phyloP scores from a whole-genome alignment of 2,888 invertebrate species.

The Sarcophaga caerulescens region DNA sequence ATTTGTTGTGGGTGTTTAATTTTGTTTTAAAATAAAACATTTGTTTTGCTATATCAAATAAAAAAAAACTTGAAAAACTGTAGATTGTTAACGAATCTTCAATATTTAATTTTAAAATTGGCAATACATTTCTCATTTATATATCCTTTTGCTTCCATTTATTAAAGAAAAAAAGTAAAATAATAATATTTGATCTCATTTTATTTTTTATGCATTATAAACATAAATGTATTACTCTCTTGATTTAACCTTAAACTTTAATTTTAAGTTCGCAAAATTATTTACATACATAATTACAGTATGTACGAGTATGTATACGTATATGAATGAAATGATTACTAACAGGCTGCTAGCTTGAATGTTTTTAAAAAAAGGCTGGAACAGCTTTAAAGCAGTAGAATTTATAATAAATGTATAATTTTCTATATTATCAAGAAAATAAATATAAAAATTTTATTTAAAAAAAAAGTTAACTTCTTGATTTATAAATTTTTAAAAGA shows the following conservation, averaged over 20 bases:
- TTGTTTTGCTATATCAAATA: not conserved
- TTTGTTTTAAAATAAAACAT: no score
- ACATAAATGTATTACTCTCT: not conserved
- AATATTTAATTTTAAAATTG: no score
- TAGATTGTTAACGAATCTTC: no score
- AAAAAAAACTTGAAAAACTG: not conserved
- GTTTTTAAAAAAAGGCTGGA: constrained; percentile 28
- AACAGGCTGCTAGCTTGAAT: constrained; percentile 29
- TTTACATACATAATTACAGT: not conserved
- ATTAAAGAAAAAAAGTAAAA: not conserved
- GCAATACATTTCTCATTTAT: no score
- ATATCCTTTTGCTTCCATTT: not conserved
- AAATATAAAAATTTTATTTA: constrained; percentile 1
- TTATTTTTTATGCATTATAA: constrained; percentile 1
- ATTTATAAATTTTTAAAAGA: not conserved
- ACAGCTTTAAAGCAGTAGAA: constrained; percentile 34
- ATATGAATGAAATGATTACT: constrained; percentile 10
- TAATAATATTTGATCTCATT: constrained; percentile 44
- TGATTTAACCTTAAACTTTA: constrained; percentile 61
- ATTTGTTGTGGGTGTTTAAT: no score
- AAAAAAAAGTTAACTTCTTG: not conserved
- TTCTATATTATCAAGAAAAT: not conserved
- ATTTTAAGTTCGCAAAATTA: constrained; percentile 2
- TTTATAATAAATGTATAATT: not conserved
- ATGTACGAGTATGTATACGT: not conserved